These are phyloP conservation scores for Cheumatopsyche charites DNA, from an alignment of 1,140 invertebrate genomes.

Conservation along the genomic window DNA sequence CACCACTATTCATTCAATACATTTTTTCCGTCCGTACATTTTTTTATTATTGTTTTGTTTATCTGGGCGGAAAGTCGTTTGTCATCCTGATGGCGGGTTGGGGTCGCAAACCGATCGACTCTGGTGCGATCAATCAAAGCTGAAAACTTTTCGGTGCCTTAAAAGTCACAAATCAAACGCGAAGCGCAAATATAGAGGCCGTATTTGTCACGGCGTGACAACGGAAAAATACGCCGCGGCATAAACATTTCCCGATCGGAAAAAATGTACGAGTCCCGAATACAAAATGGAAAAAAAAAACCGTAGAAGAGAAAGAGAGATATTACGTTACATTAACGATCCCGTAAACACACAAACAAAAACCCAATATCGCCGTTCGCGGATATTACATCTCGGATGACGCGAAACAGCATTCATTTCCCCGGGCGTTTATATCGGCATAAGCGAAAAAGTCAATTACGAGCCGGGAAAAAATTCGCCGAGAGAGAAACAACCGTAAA, in stretches of 20 bases:
- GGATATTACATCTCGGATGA: conserved; percentile 28
- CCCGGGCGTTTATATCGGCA: conserved; percentile 16
- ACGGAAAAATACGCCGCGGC: background rate
- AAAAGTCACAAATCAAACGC: conserved; percentile 28
- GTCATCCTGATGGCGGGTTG: conserved; percentile 39
- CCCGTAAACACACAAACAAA: conserved; percentile 26
- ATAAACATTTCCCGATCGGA: no score
- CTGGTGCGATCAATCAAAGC: conserved; percentile 45
- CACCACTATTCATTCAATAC: background rate
- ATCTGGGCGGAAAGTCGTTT: conserved; percentile 45
- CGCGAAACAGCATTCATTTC: conserved; percentile 25
- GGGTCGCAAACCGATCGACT: conserved; percentile 42
- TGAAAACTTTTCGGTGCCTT: conserved; percentile 33
- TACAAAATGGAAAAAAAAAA: no score
- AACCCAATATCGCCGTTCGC: conserved; percentile 23
- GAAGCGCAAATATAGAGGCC: conserved; percentile 23
- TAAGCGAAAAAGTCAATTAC: conserved; percentile 18
- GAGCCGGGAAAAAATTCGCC: background rate
- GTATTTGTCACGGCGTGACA: conserved; percentile 17
- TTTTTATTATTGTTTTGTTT: conserved; percentile 45
- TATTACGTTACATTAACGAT: conserved; percentile 26
- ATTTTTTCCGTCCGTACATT: background rate
- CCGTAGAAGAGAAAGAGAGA: background rate
- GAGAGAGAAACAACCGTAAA: conserved; percentile 10
- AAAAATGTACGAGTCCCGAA: no score